Conservation (phyloP, 2,888 invertebrate species). For the Osmoderma eremita region DNA sequence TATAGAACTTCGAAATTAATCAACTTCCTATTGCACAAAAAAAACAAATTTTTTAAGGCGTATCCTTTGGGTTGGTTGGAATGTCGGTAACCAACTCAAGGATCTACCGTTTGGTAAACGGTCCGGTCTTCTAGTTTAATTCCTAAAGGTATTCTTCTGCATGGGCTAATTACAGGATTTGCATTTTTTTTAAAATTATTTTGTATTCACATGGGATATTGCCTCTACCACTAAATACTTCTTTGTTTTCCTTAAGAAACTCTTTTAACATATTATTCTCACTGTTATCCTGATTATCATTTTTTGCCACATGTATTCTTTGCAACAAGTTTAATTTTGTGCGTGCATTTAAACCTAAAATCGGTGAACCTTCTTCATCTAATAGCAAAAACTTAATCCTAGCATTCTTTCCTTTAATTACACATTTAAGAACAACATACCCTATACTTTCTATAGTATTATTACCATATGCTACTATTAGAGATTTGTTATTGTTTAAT, state of each 20-base stretch:
- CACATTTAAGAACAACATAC: conserved; percentile 4
- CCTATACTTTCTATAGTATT: conserved; percentile 12
- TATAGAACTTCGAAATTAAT: too few species aligned
- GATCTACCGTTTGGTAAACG: too few species aligned
- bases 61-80: too few species aligned
- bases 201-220: conserved; percentile 29
- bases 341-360: not conserved
- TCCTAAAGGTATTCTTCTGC: conserved; percentile 19
- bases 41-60: too few species aligned
- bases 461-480: conserved; percentile 13
- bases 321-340: not conserved
- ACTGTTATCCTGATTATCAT: not conserved
- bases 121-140: too few species aligned
- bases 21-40: too few species aligned
- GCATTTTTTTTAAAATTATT: conserved; percentile 29
- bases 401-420: not conserved
- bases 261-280: not conserved
- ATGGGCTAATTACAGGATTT: conserved; percentile 22
- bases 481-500: not conserved
- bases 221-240: conserved; percentile 31
- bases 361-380: not conserved
- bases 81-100: too few species aligned
- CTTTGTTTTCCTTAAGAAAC: conserved; percentile 17
- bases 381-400: not conserved
- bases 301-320: not conserved